Percentiles rank a stretch among this genome's conserved stretches.
These are phyloP conservation scores for Ailuropoda melanoleuca DNA, from an alignment of 2,113 vertebrate species.

Conservation along the genomic window DNA sequence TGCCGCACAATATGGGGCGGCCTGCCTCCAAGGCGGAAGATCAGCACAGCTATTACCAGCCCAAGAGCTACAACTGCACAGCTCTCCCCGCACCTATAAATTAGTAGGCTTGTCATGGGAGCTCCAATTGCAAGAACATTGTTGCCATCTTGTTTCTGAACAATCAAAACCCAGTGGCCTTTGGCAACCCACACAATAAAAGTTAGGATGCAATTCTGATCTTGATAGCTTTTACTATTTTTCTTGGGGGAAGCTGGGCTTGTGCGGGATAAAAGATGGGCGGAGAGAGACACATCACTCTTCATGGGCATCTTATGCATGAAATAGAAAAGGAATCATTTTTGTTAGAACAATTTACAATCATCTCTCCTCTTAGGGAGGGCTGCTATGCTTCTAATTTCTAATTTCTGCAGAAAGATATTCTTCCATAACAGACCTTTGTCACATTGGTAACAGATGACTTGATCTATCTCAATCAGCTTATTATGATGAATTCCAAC, in stretches of 20 bases:
- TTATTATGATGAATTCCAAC: background rate
- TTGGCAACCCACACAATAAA: constrained; percentile 52
- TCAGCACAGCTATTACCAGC: constrained; percentile 29
- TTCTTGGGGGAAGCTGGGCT: constrained; percentile 29
- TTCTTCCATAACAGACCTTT: background rate
- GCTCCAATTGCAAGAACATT: constrained; percentile 16
- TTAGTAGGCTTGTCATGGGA: constrained; percentile 18
- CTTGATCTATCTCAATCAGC: background rate
- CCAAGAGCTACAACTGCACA: background rate
- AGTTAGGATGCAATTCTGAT: constrained; percentile 34
- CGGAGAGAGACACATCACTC: background rate
- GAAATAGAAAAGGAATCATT: constrained; percentile 57
- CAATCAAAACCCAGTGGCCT: constrained; percentile 60
- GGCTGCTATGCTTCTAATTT: background rate
- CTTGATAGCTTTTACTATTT: constrained; percentile 39
- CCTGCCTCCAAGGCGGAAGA: constrained; percentile 66
- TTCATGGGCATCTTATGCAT: background rate
- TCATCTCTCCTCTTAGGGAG: background rate
- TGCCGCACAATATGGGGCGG: constrained; percentile 46
- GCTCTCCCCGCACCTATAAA: constrained; percentile 23
- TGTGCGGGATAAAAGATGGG: background rate
- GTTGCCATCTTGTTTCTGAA: constrained; percentile 63
- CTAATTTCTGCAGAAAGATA: constrained; percentile 48
- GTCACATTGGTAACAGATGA: background rate
- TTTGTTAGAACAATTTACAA: constrained; percentile 7